Conservation (phyloP, 2,888 invertebrate species). For the Xylota sylvarum region DNA sequence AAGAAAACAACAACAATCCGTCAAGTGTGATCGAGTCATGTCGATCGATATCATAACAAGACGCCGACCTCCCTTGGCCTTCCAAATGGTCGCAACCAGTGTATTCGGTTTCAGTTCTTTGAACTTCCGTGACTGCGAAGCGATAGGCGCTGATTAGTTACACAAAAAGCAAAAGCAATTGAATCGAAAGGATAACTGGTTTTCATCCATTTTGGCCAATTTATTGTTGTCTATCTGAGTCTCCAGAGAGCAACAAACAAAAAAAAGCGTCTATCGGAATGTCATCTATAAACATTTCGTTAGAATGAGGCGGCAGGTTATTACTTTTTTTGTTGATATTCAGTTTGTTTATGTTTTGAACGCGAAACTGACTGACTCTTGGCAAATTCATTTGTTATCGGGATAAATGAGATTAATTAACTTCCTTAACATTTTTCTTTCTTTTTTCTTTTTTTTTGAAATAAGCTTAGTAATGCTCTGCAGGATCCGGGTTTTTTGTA, state of each 20-base stretch:
- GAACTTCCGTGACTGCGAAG: slow-evolving; percentile 48
- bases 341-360: slow-evolving; percentile 9
- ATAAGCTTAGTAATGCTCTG: slow-evolving; percentile 18
- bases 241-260: neutral
- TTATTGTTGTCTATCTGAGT: slow-evolving; percentile 10
- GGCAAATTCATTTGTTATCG: slow-evolving; percentile 37
- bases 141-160: slow-evolving; percentile 54
- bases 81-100: neutral
- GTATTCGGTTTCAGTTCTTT: slow-evolving; percentile 43
- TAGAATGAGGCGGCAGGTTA: slow-evolving; percentile 1
- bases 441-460: neutral
- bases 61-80: slow-evolving; percentile 33
- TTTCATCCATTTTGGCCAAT: slow-evolving; percentile 26
- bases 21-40: slow-evolving; percentile 26
- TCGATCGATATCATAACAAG: slow-evolving; percentile 21
- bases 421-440: slow-evolving; percentile 27
- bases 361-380: neutral
- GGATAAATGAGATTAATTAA: slow-evolving; percentile 45
- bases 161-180: slow-evolving; percentile 22
- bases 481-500: slow-evolving; percentile 58
- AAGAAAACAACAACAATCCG: neutral
- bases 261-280: slow-evolving; percentile 9
- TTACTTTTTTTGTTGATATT: slow-evolving; percentile 8
- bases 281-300: slow-evolving; percentile 24
- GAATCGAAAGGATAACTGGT: slow-evolving; percentile 44